Conservation (phyloP, 2,888 invertebrate species). For the Plagodis pulveraria region DNA sequence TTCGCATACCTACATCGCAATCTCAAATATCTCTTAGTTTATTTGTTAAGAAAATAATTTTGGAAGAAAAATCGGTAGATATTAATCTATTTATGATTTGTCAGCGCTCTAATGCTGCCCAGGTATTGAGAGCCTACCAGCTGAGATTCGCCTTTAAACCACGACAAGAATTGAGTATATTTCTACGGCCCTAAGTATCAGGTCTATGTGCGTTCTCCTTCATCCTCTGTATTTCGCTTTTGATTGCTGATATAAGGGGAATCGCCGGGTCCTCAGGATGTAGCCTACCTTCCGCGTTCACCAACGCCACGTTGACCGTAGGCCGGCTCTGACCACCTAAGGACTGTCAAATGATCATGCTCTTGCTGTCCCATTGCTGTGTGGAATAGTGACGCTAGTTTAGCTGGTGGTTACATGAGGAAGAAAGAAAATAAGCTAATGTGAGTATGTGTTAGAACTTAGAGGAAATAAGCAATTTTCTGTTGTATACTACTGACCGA, state of each 20-base stretch:
- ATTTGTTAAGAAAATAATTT: too few relatives aligned
- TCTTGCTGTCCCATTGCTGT: constrained; percentile 57
- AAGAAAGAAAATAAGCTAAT: constrained; percentile 11
- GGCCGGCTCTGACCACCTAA: constrained; percentile 76
- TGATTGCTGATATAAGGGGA: constrained; percentile 93
- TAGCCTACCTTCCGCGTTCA: constrained; percentile 85
- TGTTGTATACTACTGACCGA: too few relatives aligned
- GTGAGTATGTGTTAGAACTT: constrained; percentile 1
- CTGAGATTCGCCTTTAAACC: background rate
- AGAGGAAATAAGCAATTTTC: background rate
- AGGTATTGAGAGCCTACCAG: background rate
- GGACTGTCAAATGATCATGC: constrained; percentile 56
- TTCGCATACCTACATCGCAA: too few relatives aligned
- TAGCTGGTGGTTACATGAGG: constrained; percentile 22
- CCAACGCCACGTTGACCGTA: constrained; percentile 66
- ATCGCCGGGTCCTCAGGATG: constrained; percentile 89
- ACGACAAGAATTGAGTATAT: background rate
- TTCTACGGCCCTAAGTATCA: constrained; percentile 38
- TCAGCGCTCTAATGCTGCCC: too few relatives aligned
- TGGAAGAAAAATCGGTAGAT: too few relatives aligned
- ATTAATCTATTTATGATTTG: too few relatives aligned
- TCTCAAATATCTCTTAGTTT: too few relatives aligned
- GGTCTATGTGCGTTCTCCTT: constrained; percentile 65
- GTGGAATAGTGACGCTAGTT: constrained; percentile 44
- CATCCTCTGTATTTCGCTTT: constrained; percentile 86